Base-by-base conservation (phyloP, 2,797 vertebrate genomes). In the Margarornis squamiger region DNA sequence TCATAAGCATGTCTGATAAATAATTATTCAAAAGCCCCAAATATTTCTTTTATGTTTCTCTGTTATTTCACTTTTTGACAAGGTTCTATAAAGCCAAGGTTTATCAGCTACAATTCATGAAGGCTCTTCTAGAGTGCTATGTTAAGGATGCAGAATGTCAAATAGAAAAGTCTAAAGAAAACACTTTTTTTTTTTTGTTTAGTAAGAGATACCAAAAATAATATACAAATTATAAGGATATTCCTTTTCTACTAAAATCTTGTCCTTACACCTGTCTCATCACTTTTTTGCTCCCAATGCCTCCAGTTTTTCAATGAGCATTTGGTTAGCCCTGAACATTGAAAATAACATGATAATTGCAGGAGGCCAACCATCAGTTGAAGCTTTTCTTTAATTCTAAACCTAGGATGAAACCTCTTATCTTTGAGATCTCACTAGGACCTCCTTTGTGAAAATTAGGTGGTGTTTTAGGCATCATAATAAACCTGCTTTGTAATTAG, bases 281-380 rank as follows among this genome's bases (percentile, higher is more conserved):
- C 41, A 7, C 3, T 39, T 9, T 57, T 51, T 20, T 52, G 2
- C 70, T 52, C 6, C 12, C 3, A 68, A 14, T 23, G 39, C 3
- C 0, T 19, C 8, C 22, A 62, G 38, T 39, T 34, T 77, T 84
- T 39, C 38, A 54, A 4, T 22, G 24, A 36, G 4, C 51, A 39
- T 72, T 72, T 49, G 5, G 6, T 70, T 73, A 77, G 4, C 4
- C 23, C 9, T 0, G 0, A n/a, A 72, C 20, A 29, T 5, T 16
- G 27, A n/a, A 74, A 70, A 86, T 21, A 61, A 12, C 4, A 12
- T 4, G 10, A 6, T 26, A 63, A 52, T 20, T 46, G 21, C 23
- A 71, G 5, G 5, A 36, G 49, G 17, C 4, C 43, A 71, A 1
- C 8, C 36, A 14, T 43, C 49, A 38, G 39, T 10, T 48, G 51